Evolutionary conservation across 1,140 invertebrate species (phyloP).

Genomic region (Watersipora subatra): DNA sequence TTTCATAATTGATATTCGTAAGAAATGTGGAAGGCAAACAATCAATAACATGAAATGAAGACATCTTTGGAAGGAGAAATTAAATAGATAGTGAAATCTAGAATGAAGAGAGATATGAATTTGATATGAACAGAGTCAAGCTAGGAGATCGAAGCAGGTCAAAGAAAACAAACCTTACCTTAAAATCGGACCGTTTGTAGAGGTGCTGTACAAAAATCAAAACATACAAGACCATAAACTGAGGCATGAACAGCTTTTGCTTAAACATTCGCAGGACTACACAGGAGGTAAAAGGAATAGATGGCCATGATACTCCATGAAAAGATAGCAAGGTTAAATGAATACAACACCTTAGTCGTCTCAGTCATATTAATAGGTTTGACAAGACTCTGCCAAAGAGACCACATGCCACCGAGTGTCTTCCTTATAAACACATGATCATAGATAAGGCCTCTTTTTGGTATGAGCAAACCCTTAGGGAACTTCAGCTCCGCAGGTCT

Average conservation of each 20-base stretch:
- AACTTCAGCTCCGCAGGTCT: slow-evolving; percentile 38
- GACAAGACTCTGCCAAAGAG: slow-evolving; percentile 28
- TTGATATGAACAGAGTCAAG: too few species aligned
- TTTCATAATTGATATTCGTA: too few species aligned
- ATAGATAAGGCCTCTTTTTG: slow-evolving; percentile 43
- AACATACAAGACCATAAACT: not conserved
- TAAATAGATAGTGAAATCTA: not conserved
- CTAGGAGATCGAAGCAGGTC: too few species aligned
- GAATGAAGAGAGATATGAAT: too few species aligned
- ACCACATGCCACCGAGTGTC: slow-evolving; percentile 31
- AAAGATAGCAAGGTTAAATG: too few species aligned
- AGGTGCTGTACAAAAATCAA: not conserved
- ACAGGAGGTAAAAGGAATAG: too few species aligned
- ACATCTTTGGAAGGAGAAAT: too few species aligned
- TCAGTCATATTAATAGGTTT: slow-evolving; percentile 23
- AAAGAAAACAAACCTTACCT: not conserved
- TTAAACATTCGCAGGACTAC: too few species aligned
- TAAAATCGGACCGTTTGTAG: not conserved
- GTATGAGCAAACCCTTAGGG: slow-evolving; percentile 43
- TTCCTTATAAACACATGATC: slow-evolving; percentile 34
- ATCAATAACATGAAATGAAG: too few species aligned
- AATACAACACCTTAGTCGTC: slow-evolving; percentile 49
- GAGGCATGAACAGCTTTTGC: not conserved
- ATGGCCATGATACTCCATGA: too few species aligned
- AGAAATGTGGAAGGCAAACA: too few species aligned